Percentiles rank a stretch among this genome's conserved stretches.
phyloP scores from a whole-genome alignment of 2,797 vertebrate genomes.

The Sebastiscus tertius region DNA sequence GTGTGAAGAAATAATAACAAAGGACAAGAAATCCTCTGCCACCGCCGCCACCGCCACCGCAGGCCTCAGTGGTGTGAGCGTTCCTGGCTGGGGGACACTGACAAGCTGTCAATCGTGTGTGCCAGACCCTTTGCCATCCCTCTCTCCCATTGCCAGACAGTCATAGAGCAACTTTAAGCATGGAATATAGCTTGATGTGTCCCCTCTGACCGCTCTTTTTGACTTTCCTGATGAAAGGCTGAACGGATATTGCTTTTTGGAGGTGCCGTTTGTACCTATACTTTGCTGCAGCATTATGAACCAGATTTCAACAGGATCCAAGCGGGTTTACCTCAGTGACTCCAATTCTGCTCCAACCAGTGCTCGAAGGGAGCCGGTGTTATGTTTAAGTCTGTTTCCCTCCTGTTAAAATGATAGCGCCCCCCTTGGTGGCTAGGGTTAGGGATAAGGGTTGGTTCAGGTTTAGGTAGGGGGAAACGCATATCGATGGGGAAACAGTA shows the following conservation, averaged over 20 bases:
- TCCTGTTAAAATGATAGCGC: not conserved
- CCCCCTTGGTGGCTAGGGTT: not conserved
- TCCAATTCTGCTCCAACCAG: constrained; percentile 26
- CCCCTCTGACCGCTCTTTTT: constrained; percentile 25
- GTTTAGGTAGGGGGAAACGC: not conserved
- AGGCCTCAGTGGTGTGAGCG: constrained; percentile 32
- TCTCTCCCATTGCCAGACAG: constrained; percentile 18
- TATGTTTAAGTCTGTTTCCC: not conserved
- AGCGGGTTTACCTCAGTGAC: constrained; percentile 26
- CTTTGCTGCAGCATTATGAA: constrained; percentile 18
- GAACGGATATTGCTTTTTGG: constrained; percentile 36
- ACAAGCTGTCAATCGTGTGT: constrained; percentile 49
- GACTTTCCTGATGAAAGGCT: constrained; percentile 30
- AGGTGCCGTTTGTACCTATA: constrained; percentile 12
- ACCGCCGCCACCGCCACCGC: not conserved
- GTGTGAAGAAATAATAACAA: constrained; percentile 46
- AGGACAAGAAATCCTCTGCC: constrained; percentile 31
- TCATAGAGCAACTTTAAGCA: constrained; percentile 29
- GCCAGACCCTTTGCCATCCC: constrained; percentile 29
- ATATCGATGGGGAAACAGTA: not conserved
- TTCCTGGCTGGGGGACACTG: constrained; percentile 29
- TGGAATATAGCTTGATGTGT: constrained; percentile 17
- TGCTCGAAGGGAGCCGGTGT: not conserved
- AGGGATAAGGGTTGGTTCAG: not conserved
- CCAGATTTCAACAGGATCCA: constrained; percentile 29